These are phyloP conservation scores for Bradypodion ventrale DNA, from an alignment of 2,797 vertebrate species.

Conservation along the genomic window DNA sequence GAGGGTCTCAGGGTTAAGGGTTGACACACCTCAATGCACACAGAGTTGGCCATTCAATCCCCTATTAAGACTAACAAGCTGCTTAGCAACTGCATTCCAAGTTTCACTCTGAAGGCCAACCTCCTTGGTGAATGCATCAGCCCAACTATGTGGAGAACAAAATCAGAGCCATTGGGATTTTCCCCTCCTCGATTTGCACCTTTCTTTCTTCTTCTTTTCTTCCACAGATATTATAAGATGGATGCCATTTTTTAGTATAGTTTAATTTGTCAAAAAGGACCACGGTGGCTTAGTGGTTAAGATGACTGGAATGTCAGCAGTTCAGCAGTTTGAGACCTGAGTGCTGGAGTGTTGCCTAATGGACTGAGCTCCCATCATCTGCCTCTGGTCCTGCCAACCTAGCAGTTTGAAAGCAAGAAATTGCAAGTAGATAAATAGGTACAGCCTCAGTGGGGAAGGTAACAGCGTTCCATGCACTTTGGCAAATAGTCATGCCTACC, in stretches of 20 bases:
- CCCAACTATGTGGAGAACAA: background rate
- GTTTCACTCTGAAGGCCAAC: background rate
- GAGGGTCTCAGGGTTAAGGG: slow-evolving; percentile 7
- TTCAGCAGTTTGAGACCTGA: no score
- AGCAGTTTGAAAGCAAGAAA: no score
- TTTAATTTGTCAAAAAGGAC: background rate
- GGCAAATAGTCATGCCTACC: no score
- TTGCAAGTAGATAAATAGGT: no score
- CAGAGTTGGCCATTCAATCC: background rate
- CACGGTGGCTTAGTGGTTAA: no score
- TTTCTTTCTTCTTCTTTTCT: background rate
- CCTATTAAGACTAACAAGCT: slow-evolving; percentile 18
- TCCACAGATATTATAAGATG: background rate
- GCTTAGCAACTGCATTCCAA: background rate
- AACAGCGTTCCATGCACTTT: no score
- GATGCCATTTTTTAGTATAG: background rate
- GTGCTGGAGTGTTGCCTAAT: no score
- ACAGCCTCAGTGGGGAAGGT: no score
- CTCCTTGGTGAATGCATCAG: slow-evolving; percentile 1
- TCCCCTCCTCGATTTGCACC: background rate
- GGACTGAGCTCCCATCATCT: no score
- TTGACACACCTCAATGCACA: background rate
- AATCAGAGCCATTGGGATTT: background rate
- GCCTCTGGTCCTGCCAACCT: no score
- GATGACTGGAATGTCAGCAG: no score